Evolutionary conservation across 2,797 vertebrate genomes (phyloP), one percentile per base, ranked within the genome.

Genomic region (Aldrovandia affinis): DNA sequence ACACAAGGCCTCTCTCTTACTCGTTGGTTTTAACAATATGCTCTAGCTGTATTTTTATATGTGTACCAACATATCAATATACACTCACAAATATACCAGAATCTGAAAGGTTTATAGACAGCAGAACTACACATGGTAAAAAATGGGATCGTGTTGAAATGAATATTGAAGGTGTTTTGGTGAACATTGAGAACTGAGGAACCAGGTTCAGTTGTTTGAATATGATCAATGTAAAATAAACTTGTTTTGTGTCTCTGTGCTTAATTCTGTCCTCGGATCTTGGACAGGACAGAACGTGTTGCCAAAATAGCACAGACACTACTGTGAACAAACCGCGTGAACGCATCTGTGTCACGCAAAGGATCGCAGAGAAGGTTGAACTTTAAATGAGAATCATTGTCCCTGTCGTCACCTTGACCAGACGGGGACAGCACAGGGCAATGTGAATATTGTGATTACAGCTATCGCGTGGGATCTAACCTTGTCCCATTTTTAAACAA

Each of bases 51-150:
- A 61, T 61, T 93, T 93, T 92, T 92, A 82, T 93, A 93, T 87
- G 83, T 91, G 88, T 81, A 83, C 87, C 65, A 85, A 89, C 85
- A 86, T 87, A 81, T 84, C 82, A 85, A 83, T 83, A 85, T 86
- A 78, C 88, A 78, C 50, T 83, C 87, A 88, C 52, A 81, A 83
- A 82, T 88, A 86, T 87, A 86, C 86, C 87, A 88, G 90, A 90
- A 86, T 83, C 87, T 80, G 83, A 85, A 91, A 88, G 88, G 90
- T 93, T 93, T 92, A 93, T 90, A 90, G 86, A 73, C 59, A 77
- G 85, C 89, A 78, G 84, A 80, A 87, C 85, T 84, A 28, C n/a
- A 79, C 73, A 86, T 86, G 80, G 86, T n/a, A 85, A 65, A 33
- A 78, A 44, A 70, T 81, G 63, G 63, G 54, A 85, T 65, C 12